Percentiles rank a stretch among this genome's conserved stretches.
Evolutionary conservation across 92 coral and sea anemone species (phyloP).

Genomic region (Zoanthus sociatus): DNA sequence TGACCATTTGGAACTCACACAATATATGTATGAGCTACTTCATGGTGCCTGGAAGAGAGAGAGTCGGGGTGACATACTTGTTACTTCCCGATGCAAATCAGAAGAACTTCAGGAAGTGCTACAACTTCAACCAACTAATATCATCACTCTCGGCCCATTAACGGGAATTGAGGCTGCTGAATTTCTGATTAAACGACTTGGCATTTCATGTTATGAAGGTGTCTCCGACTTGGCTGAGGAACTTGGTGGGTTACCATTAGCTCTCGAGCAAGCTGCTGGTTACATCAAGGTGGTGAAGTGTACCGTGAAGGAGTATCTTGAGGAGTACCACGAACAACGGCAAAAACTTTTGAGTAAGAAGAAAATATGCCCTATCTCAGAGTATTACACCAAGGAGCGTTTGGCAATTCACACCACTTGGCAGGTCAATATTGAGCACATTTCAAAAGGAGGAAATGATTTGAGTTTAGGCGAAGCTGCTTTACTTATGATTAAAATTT

Average conservation of each 20-base stretch:
- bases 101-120: constrained; percentile 18
- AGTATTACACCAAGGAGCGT: constrained; percentile 26
- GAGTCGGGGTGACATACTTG: not conserved
- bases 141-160: constrained; percentile 14
- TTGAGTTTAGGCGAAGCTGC: constrained; percentile 3
- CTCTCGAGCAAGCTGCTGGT: constrained; percentile 67
- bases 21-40: constrained; percentile 10
- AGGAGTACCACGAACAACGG: constrained; percentile 40
- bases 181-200: constrained; percentile 3
- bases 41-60: constrained; percentile 33
- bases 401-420: constrained; percentile 66
- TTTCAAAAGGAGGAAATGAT: constrained; percentile 17
- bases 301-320: constrained; percentile 36
- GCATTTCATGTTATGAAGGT: not conserved
- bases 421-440: constrained; percentile 59
- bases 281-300: constrained; percentile 47
- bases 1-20: constrained; percentile 20
- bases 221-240: constrained; percentile 30
- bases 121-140: not conserved
- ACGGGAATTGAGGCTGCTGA: not conserved
- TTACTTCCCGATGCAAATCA: constrained; percentile 35
- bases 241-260: constrained; percentile 68
- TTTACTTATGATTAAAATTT: constrained; percentile 23
- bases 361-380: constrained; percentile 30
- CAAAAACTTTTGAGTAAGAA: constrained; percentile 29